Percentiles rank a stretch among this genome's conserved stretches.
These are phyloP conservation scores for Lepidocyrtoides sp. DNA, from an alignment of 2,888 invertebrate species.

Conservation along the genomic window DNA sequence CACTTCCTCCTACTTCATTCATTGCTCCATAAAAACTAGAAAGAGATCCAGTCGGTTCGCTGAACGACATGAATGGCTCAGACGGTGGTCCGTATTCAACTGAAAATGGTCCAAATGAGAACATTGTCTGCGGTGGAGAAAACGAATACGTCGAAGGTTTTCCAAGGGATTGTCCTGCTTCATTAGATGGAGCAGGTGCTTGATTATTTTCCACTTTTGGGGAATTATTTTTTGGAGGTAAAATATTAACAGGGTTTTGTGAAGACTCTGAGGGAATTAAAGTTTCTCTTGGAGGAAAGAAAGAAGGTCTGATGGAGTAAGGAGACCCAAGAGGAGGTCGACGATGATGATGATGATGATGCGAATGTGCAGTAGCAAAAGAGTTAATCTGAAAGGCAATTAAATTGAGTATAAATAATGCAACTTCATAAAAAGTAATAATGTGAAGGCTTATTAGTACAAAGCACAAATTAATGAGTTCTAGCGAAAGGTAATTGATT, in stretches of 20 bases:
- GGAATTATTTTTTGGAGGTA: constrained; percentile 71
- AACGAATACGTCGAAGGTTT: constrained; percentile 33
- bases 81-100: constrained; percentile 82
- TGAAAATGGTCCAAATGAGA: constrained; percentile 68
- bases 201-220: constrained; percentile 68
- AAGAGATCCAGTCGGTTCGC: constrained; percentile 72
- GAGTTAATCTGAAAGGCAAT: constrained; percentile 66
- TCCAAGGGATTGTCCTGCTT: neutral
- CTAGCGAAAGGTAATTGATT: constrained; percentile 31
- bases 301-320: constrained; percentile 41
- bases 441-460: neutral
- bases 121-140: constrained; percentile 29
- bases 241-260: constrained; percentile 86
- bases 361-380: constrained; percentile 72
- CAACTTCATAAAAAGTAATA: neutral
- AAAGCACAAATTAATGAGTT: neutral
- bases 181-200: constrained; percentile 3
- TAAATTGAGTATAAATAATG: neutral
- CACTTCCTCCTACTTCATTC: neutral
- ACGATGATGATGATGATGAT: constrained; percentile 44
- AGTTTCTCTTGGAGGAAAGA: constrained; percentile 77
- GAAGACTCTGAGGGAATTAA: constrained; percentile 83
- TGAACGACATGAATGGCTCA: constrained; percentile 74
- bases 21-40: constrained; percentile 54
- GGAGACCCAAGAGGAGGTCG: constrained; percentile 48